These are phyloP conservation scores for Enteromius paludinosus DNA, from an alignment of 2,797 vertebrate genomes.

Conservation along the genomic window DNA sequence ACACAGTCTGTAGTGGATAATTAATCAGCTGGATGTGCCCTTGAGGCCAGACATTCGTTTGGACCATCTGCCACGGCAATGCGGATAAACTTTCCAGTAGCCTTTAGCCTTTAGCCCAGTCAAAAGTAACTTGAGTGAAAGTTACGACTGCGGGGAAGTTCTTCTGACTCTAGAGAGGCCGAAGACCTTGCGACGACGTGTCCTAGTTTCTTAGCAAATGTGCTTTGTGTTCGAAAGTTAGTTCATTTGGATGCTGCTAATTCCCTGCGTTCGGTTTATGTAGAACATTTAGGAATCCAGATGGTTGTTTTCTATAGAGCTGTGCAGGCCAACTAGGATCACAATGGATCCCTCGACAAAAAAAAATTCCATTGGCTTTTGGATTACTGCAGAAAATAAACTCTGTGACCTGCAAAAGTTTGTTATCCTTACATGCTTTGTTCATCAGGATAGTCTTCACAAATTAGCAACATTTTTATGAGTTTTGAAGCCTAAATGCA, in stretches of 20 bases:
- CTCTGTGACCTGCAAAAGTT: too few relatives aligned
- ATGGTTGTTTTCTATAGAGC: not conserved
- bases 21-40: slow-evolving; percentile 52
- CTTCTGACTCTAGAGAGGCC: not conserved
- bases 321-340: not conserved
- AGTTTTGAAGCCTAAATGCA: not conserved
- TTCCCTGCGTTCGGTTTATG: not conserved
- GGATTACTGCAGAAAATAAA: not conserved
- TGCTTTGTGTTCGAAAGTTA: not conserved
- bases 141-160: not conserved
- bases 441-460: not conserved
- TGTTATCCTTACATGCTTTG: not conserved
- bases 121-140: not conserved
- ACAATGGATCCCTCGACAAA: not conserved
- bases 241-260: not conserved
- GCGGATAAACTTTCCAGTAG: not conserved
- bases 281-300: not conserved
- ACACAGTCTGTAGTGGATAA: slow-evolving; percentile 38
- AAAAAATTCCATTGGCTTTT: not conserved
- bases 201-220: slow-evolving; percentile 6
- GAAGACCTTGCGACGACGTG: not conserved
- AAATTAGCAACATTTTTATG: not conserved
- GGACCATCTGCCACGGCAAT: slow-evolving; percentile 32
- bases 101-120: slow-evolving; percentile 4
- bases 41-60: slow-evolving; percentile 37